A percentile compares a stretch with the other conserved stretches of the same genome.
phyloP scores from a whole-genome alignment of 1,140 invertebrate genomes.

The Myzus persicae region DNA sequence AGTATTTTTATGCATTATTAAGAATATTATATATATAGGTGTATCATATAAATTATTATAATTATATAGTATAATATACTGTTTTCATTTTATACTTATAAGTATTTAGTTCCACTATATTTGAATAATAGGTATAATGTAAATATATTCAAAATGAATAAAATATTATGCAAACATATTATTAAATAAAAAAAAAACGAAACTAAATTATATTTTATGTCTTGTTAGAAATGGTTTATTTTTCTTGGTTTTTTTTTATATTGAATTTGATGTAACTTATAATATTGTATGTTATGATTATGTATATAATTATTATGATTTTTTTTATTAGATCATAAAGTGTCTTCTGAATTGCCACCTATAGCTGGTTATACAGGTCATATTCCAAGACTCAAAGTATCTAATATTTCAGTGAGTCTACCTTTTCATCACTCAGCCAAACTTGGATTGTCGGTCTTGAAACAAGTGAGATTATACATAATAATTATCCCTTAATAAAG shows the following conservation, averaged over 20 bases:
- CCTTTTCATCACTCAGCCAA: constrained; percentile 74
- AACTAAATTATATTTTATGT: background rate
- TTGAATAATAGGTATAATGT: background rate
- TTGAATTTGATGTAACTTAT: background rate
- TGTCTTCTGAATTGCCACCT: constrained; percentile 74
- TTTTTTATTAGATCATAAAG: constrained; percentile 69
- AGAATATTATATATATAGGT: too few relatives aligned
- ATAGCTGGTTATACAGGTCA: constrained; percentile 78
- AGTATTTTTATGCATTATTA: too few relatives aligned
- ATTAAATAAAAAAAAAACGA: background rate
- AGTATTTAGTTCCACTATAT: background rate
- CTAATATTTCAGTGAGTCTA: constrained; percentile 73
- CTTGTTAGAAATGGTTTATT: background rate
- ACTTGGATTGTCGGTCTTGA: constrained; percentile 67
- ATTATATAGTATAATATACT: too few relatives aligned
- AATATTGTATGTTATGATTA: background rate
- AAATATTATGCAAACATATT: background rate
- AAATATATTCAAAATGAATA: background rate
- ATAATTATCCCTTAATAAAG: background rate
- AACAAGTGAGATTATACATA: constrained; percentile 26
- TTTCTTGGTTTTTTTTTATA: background rate
- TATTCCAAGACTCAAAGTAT: constrained; percentile 73
- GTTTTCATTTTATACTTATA: too few relatives aligned
- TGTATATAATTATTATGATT: background rate
- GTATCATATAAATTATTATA: too few relatives aligned